Conservation (phyloP, 1,140 invertebrate species). For the Phthorimaea operculella region DNA sequence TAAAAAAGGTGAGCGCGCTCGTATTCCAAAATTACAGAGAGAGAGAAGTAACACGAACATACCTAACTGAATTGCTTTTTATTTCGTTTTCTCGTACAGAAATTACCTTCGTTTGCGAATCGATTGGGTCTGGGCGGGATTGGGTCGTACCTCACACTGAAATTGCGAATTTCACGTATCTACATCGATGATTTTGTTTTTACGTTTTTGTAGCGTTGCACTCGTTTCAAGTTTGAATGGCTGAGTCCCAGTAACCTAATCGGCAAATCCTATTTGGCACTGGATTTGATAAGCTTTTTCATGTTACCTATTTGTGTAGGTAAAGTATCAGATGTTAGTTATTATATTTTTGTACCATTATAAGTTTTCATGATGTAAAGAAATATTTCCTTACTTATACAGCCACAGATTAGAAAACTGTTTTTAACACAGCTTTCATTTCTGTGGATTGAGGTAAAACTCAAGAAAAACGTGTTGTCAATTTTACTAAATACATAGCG, state of each 20-base stretch:
- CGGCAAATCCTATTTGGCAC: too few relatives aligned
- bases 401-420: too few relatives aligned
- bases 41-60: background rate
- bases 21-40: slow-evolving; percentile 1
- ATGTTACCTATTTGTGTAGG: too few relatives aligned
- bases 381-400: too few relatives aligned
- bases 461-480: too few relatives aligned
- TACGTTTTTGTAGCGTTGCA: background rate
- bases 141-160: background rate
- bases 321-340: too few relatives aligned
- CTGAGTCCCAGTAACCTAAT: background rate
- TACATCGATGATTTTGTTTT: slow-evolving; percentile 4
- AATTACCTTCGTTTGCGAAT: slow-evolving; percentile 3
- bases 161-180: slow-evolving; percentile 4
- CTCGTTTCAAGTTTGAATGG: slow-evolving; percentile 1
- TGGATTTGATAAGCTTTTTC: too few relatives aligned
- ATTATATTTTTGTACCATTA: too few relatives aligned
- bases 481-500: too few relatives aligned
- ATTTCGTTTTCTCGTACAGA: slow-evolving; percentile 1
- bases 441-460: too few relatives aligned
- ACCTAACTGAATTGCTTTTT: slow-evolving; percentile 1
- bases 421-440: too few relatives aligned
- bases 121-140: background rate
- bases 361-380: too few relatives aligned
- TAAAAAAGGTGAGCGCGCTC: background rate